Conservation (phyloP, 1,140 invertebrate species). For the Drosophila sulfurigaster region DNA sequence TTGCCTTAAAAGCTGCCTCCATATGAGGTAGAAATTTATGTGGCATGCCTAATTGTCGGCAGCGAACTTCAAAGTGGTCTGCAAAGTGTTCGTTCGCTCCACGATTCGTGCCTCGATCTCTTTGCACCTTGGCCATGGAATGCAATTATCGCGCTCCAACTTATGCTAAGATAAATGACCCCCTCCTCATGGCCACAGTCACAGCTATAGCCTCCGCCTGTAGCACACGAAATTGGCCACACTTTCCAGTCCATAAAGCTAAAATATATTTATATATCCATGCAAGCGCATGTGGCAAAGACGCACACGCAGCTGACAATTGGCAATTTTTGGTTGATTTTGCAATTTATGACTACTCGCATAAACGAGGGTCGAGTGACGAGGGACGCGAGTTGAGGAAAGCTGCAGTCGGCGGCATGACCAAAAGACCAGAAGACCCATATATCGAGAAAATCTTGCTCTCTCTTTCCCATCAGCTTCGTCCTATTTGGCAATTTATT, state of each 20-base stretch:
- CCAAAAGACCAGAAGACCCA: slow-evolving; percentile 53
- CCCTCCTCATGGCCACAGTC: slow-evolving; percentile 36
- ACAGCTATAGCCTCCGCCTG: not conserved
- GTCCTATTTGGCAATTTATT: not conserved
- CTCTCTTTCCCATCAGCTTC: not conserved
- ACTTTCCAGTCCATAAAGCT: slow-evolving; percentile 53
- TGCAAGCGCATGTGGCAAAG: not conserved
- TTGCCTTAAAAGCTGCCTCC: slow-evolving; percentile 35
- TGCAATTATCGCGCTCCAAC: slow-evolving; percentile 80
- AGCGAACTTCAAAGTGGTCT: slow-evolving; percentile 67
- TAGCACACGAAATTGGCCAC: slow-evolving; percentile 63
- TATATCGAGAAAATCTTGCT: not conserved
- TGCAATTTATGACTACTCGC: slow-evolving; percentile 57
- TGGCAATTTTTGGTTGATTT: slow-evolving; percentile 72
- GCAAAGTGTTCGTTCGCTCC: slow-evolving; percentile 2
- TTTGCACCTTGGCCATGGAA: slow-evolving; percentile 45
- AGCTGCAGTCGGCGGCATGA: slow-evolving; percentile 49
- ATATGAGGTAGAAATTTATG: slow-evolving; percentile 81
- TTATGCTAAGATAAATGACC: slow-evolving; percentile 79
- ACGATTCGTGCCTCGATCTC: slow-evolving; percentile 14
- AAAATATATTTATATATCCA: slow-evolving; percentile 10
- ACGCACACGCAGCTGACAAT: slow-evolving; percentile 47
- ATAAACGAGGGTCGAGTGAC: not conserved
- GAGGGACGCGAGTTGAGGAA: slow-evolving; percentile 7
- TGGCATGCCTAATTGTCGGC: slow-evolving; percentile 79